Conservation (phyloP, 2,888 invertebrate species). For the Sinhomidia bicolor region DNA sequence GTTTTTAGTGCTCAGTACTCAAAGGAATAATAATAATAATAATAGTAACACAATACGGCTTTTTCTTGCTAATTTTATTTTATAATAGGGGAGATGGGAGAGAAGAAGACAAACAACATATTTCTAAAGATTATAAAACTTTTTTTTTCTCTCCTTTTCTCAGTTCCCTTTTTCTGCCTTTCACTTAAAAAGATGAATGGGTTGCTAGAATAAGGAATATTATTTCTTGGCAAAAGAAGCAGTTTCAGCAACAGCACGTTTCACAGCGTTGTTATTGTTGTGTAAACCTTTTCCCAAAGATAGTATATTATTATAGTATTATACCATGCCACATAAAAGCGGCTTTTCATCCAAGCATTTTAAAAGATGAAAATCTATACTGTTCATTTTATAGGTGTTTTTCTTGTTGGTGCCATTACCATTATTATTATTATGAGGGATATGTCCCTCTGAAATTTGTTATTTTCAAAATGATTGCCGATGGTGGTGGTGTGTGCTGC, state of each 20-base stretch:
- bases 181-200: slow-evolving; percentile 59
- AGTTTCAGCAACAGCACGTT: slow-evolving; percentile 14
- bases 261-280: neutral
- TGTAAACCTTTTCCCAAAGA: neutral
- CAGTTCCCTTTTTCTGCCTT: slow-evolving; percentile 1
- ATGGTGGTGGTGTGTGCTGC: no score
- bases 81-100: neutral
- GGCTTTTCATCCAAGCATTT: neutral
- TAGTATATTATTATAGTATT: no score
- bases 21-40: neutral
- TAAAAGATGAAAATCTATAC: slow-evolving; percentile 40
- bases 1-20: neutral
- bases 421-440: no score
- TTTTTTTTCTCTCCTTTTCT: no score
- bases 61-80: neutral
- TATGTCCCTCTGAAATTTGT: slow-evolving; percentile 45
- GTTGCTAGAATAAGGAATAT: slow-evolving; percentile 34
- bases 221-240: slow-evolving; percentile 65
- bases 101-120: slow-evolving; percentile 19
- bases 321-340: no score
- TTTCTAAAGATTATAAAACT: slow-evolving; percentile 5
- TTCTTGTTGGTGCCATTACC: slow-evolving; percentile 32
- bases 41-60: neutral
- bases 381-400: slow-evolving; percentile 17
- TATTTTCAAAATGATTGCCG: slow-evolving; percentile 51